phyloP scores from a whole-genome alignment of 92 coral and sea anemone genomes.

The Heteractis magnifica region DNA sequence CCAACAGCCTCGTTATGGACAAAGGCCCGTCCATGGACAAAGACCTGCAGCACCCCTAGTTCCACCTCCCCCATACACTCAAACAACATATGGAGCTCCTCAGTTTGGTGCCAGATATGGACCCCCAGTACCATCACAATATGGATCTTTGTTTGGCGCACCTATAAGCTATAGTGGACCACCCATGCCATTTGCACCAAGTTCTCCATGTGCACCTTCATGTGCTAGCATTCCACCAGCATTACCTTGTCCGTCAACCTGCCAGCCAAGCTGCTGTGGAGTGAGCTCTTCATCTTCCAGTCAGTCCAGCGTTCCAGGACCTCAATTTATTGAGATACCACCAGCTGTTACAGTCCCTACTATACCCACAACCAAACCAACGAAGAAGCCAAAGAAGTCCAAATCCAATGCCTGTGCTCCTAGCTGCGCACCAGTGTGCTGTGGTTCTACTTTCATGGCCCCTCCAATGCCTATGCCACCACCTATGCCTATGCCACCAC shows the following conservation, averaged over 20 bases:
- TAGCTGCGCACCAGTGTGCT: slow-evolving; percentile 32
- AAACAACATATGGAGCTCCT: slow-evolving; percentile 23
- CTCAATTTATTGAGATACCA: slow-evolving; percentile 22
- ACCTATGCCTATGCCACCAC: slow-evolving; percentile 25
- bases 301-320: slow-evolving; percentile 17
- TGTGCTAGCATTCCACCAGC: slow-evolving; percentile 31
- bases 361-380: slow-evolving; percentile 7
- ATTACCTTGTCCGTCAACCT: slow-evolving; percentile 46
- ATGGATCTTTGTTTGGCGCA: slow-evolving; percentile 37
- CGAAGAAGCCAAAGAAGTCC: background rate
- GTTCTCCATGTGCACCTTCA: slow-evolving; percentile 36
- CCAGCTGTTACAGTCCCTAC: slow-evolving; percentile 31
- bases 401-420: slow-evolving; percentile 25
- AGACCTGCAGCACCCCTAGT: slow-evolving; percentile 28
- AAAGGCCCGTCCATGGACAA: slow-evolving; percentile 24
- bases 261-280: slow-evolving; percentile 61
- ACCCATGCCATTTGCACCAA: slow-evolving; percentile 21
- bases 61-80: background rate
- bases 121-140: slow-evolving; percentile 19
- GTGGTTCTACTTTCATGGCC: slow-evolving; percentile 20
- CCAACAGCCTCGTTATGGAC: slow-evolving; percentile 40
- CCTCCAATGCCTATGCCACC: slow-evolving; percentile 33
- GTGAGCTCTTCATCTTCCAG: background rate
- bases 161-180: slow-evolving; percentile 33
- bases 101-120: slow-evolving; percentile 13